These are phyloP conservation scores for Brachypterus glaber DNA, from an alignment of 2,888 invertebrate genomes.

Conservation along the genomic window DNA sequence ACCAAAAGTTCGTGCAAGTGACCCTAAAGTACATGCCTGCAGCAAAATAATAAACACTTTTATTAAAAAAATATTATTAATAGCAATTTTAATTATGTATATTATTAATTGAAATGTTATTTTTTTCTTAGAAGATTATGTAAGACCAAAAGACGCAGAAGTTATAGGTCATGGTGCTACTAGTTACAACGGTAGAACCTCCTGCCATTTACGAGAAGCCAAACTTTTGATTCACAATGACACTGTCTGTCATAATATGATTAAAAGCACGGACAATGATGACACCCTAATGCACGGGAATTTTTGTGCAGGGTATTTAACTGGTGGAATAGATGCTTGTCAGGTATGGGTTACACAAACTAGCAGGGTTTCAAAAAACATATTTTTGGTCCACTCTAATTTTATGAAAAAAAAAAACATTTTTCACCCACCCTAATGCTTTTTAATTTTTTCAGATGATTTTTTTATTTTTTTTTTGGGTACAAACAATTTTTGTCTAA, in stretches of 20 bases:
- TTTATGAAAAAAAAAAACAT: too few species aligned
- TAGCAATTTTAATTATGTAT: too few species aligned
- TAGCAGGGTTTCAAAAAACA: too few species aligned
- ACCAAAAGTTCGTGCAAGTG: too few species aligned
- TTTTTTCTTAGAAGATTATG: slow-evolving; percentile 14
- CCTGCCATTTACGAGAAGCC: slow-evolving; percentile 36
- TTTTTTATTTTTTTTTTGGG: not conserved
- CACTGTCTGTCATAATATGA: slow-evolving; percentile 31
- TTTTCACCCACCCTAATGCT: too few species aligned
- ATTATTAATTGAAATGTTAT: too few species aligned
- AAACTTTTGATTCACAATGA: slow-evolving; percentile 33
- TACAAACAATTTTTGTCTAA: not conserved
- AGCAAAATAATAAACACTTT: too few species aligned
- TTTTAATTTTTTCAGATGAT: too few species aligned
- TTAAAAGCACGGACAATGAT: slow-evolving; percentile 29
- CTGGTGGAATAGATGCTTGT: slow-evolving; percentile 52
- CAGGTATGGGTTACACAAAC: slow-evolving; percentile 46
- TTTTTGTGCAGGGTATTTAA: slow-evolving; percentile 49
- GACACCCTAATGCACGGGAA: slow-evolving; percentile 24
- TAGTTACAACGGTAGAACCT: slow-evolving; percentile 29
- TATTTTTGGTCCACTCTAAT: too few species aligned
- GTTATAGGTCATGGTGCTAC: slow-evolving; percentile 35
- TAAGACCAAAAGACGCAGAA: slow-evolving; percentile 29
- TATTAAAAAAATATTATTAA: too few species aligned
- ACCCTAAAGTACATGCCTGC: too few species aligned